phyloP scores from a whole-genome alignment of 2,888 invertebrate species.

The Magallana nippona region DNA sequence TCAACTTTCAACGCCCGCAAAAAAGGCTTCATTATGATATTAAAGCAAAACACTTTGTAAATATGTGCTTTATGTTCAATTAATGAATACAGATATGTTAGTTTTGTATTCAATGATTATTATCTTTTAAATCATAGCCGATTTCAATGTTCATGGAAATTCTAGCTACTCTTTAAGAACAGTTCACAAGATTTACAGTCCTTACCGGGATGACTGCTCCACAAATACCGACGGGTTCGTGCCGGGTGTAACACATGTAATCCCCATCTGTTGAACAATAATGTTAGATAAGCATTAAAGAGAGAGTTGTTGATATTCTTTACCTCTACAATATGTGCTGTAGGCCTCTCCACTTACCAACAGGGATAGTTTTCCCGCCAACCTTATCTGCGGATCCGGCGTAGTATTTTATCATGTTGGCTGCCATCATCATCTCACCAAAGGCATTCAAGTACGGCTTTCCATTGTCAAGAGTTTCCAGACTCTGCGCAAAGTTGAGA shows the following conservation, averaged over 20 bases:
- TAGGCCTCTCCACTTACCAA: constrained; percentile 81
- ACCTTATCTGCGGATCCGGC: constrained; percentile 94
- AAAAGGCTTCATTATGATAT: no score
- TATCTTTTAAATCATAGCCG: no score
- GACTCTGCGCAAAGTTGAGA: constrained; percentile 78
- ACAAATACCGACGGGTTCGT: constrained; percentile 85
- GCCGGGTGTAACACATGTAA: constrained; percentile 86
- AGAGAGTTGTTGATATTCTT: neutral
- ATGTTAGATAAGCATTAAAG: neutral
- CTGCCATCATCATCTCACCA: constrained; percentile 62
- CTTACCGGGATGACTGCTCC: constrained; percentile 82
- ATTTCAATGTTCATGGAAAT: no score
- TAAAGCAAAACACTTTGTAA: no score
- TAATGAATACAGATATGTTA: no score
- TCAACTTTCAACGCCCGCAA: no score
- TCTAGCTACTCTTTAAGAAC: no score
- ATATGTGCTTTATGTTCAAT: no score
- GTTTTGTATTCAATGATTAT: no score
- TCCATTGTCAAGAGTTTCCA: constrained; percentile 82
- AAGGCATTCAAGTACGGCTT: constrained; percentile 79
- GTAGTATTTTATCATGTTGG: constrained; percentile 78
- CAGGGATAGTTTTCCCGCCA: constrained; percentile 90
- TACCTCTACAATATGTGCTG: neutral
- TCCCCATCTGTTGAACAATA: constrained; percentile 84
- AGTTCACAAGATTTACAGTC: no score